Base-by-base conservation (phyloP, 37 sponge, comb jelly and placozoan species). In the Hormiphora californensis region DNA sequence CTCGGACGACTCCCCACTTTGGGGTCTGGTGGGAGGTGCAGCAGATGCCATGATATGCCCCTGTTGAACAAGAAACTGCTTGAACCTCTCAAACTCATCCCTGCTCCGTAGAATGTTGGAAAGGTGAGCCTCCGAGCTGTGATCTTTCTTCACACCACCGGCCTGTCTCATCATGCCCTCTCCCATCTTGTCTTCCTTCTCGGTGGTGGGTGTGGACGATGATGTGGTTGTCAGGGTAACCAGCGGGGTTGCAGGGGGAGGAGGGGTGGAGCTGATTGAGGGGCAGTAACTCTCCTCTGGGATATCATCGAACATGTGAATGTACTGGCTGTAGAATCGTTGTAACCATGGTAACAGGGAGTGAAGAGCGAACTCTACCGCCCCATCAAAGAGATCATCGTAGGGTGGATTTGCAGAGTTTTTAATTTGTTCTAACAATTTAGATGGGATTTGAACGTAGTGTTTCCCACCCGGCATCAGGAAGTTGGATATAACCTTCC, bases 331-430 rank as follows among this genome's bases (percentile, higher is more conserved):
- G 1, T 36, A 33, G 35, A 36, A 65, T 5, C 37, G 32, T 11
- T 65, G 67, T 17, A 65, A 33, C 11, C 67, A 33, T 32, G 67
- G 67, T 32, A 65, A 17, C 3, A 65, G 37, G 8, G 34, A 36
- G 37, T 36, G 35, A 15, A 65, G 8, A 17, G 67, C 67, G 35
- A 36, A 65, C 35, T 65, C 67, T 19, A 65, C 37, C 15, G 37
- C 67, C 15, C 67, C 67, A 65, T 65, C 67, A 32, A 65, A 65
- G 38, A 65, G 28, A 28, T 65, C 67, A 2, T 65, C 67, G 35
- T 65, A 65, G 35, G 67, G 67, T 36, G 67, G 67, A 65, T 65
- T 65, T 5, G 67, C 32, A 33, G 67, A 33, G 2, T 33, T 65
- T 31, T 33, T 57, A 3, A 65, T 33, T 33, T 65, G 37, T 5